These are phyloP conservation scores for Drosophila biarmipes DNA, from an alignment of 1,140 invertebrate genomes.

Conservation along the genomic window DNA sequence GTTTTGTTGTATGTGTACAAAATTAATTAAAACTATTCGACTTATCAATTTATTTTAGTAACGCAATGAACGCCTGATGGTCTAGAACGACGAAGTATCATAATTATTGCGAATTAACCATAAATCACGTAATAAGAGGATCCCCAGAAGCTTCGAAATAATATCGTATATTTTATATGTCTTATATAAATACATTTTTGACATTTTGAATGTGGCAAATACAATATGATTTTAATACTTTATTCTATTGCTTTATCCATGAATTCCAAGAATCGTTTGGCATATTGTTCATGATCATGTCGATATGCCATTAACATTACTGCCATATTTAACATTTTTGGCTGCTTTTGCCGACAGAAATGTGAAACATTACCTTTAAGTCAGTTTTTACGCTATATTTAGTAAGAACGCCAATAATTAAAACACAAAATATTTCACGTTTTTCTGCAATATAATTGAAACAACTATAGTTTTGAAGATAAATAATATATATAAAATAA, in stretches of 20 bases:
- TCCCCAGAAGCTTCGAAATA: slow-evolving; percentile 5
- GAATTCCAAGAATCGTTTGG: slow-evolving; percentile 98
- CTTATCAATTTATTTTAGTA: neutral
- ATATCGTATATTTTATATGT: slow-evolving; percentile 41
- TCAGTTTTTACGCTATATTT: slow-evolving; percentile 98
- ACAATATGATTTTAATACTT: slow-evolving; percentile 46
- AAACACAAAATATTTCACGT: slow-evolving; percentile 98
- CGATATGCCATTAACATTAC: slow-evolving; percentile 98
- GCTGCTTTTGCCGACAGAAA: slow-evolving; percentile 95
- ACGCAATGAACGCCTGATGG: neutral
- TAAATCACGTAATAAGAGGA: neutral
- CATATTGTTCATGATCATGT: slow-evolving; percentile 99
- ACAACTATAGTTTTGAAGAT: no score
- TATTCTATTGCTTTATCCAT: slow-evolving; percentile 96
- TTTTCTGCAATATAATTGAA: slow-evolving; percentile 72
- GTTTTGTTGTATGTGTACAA: slow-evolving; percentile 91
- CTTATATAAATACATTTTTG: slow-evolving; percentile 53
- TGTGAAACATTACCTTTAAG: slow-evolving; percentile 9
- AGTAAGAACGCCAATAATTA: slow-evolving; percentile 98
- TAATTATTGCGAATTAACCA: neutral
- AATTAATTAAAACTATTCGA: neutral
- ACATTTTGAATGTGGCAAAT: slow-evolving; percentile 68
- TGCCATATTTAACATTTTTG: slow-evolving; percentile 99
- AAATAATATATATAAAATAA: no score
- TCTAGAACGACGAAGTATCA: neutral